These are phyloP conservation scores for Geotrupes spiniger DNA, from an alignment of 2,888 invertebrate genomes.

Conservation along the genomic window DNA sequence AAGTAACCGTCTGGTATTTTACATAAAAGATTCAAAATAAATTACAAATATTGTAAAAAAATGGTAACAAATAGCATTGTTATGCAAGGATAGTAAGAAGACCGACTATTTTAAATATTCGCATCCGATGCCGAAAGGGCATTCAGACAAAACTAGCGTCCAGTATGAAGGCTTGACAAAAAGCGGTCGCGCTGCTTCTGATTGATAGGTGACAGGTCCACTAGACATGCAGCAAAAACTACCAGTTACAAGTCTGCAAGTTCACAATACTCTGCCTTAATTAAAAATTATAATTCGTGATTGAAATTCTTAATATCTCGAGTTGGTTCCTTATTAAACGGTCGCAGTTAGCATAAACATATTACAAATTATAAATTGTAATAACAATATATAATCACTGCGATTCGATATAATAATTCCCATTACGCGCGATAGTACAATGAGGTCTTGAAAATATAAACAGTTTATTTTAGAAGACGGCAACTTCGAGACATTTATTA, in stretches of 20 bases:
- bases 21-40: slow-evolving; percentile 3
- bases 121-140: slow-evolving; percentile 38
- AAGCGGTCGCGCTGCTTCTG: slow-evolving; percentile 51
- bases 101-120: slow-evolving; percentile 49
- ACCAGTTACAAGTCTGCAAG: slow-evolving; percentile 26
- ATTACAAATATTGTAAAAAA: slow-evolving; percentile 1
- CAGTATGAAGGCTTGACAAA: slow-evolving; percentile 52
- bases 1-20: not conserved
- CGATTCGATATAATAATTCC: too few species aligned
- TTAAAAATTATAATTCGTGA: slow-evolving; percentile 45
- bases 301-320: slow-evolving; percentile 36
- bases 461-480: too few species aligned
- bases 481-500: too few species aligned
- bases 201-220: slow-evolving; percentile 52
- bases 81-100: slow-evolving; percentile 30
- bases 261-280: slow-evolving; percentile 35
- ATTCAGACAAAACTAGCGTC: slow-evolving; percentile 46
- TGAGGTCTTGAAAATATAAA: too few species aligned
- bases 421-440: too few species aligned
- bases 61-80: slow-evolving; percentile 21
- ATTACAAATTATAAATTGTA: slow-evolving; percentile 6
- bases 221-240: slow-evolving; percentile 49
- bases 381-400: too few species aligned
- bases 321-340: slow-evolving; percentile 15
- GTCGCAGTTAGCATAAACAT: not conserved